Evolutionary conservation across 37 sponge, comb jelly and placozoan species (phyloP).

Genomic region (Geodia barretti): DNA sequence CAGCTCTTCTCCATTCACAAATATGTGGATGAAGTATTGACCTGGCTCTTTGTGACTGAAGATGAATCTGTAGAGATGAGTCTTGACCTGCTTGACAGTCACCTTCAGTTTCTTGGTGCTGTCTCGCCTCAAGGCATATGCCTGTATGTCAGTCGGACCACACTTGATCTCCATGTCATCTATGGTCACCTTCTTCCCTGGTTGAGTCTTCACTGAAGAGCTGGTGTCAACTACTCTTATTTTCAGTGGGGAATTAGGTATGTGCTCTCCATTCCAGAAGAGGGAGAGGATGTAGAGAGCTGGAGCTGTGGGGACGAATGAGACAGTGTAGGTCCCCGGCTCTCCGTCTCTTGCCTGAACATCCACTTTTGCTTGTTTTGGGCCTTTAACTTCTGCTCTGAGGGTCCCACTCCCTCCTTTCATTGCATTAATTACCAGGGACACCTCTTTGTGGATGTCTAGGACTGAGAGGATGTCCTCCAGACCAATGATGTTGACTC

Average conservation of each 20-base stretch:
- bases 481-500: constrained; percentile 31
- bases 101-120: constrained; percentile 41
- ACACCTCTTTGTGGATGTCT: constrained; percentile 23
- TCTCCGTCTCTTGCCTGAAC: constrained; percentile 1
- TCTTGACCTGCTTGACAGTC: constrained; percentile 44
- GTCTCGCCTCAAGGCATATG: constrained; percentile 37
- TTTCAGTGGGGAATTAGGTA: constrained; percentile 63
- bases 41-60: constrained; percentile 56
- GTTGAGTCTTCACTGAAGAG: constrained; percentile 27
- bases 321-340: constrained; percentile 42
- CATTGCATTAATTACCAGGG: constrained; percentile 14
- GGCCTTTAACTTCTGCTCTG: constrained; percentile 25
- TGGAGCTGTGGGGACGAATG: constrained; percentile 55
- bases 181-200: constrained; percentile 26
- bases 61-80: constrained; percentile 20
- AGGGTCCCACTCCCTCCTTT: constrained; percentile 52
- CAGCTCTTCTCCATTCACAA: constrained; percentile 1
- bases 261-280: constrained; percentile 46
- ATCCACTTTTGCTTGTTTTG: constrained; percentile 11
- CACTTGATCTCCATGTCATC: constrained; percentile 39
- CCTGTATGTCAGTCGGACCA: constrained; percentile 53
- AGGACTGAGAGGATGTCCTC: constrained; percentile 15
- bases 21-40: constrained; percentile 38
- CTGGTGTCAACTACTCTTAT: constrained; percentile 30
- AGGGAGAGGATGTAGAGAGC: constrained; percentile 59